Conservation (phyloP, 2,113 vertebrate species). For the Nerophis ophidion region DNA sequence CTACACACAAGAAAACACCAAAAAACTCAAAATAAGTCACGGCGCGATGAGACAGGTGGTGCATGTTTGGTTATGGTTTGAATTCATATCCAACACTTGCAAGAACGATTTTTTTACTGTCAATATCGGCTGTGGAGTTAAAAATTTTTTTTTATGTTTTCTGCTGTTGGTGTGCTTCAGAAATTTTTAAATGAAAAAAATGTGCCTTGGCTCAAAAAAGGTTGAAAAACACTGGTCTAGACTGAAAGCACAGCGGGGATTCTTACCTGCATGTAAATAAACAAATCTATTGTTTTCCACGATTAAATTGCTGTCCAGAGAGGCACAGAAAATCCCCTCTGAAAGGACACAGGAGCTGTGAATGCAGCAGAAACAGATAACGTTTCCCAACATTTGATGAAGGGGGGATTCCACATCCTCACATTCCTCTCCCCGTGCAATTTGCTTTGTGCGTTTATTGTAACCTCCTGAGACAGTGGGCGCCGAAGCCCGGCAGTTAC, state of each 20-base stretch:
- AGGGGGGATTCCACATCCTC: slow-evolving; percentile 12
- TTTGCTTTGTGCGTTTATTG: slow-evolving; percentile 25
- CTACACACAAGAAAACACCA: too few relatives aligned
- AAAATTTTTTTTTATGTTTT: background rate
- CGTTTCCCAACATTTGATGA: slow-evolving; percentile 21
- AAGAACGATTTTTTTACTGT: too few relatives aligned
- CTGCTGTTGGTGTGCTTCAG: background rate
- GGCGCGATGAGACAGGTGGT: too few relatives aligned
- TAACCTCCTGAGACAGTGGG: slow-evolving; percentile 9
- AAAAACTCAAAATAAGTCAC: too few relatives aligned
- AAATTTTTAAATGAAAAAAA: too few relatives aligned
- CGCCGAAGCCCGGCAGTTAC: slow-evolving; percentile 2
- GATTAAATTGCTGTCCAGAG: background rate
- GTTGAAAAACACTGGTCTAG: background rate
- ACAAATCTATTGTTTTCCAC: slow-evolving; percentile 7
- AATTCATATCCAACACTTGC: too few relatives aligned
- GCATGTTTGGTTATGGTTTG: too few relatives aligned
- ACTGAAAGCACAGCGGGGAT: background rate
- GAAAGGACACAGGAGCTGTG: background rate
- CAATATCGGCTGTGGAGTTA: too few relatives aligned
- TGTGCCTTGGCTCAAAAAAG: too few relatives aligned
- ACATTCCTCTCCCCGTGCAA: slow-evolving; percentile 11
- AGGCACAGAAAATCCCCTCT: background rate
- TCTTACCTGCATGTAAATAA: slow-evolving; percentile 16
- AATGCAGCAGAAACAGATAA: slow-evolving; percentile 20